Percentiles rank a stretch among this genome's conserved stretches.
phyloP scores from a whole-genome alignment of 2,888 invertebrate species.

The Baccha elongata region DNA sequence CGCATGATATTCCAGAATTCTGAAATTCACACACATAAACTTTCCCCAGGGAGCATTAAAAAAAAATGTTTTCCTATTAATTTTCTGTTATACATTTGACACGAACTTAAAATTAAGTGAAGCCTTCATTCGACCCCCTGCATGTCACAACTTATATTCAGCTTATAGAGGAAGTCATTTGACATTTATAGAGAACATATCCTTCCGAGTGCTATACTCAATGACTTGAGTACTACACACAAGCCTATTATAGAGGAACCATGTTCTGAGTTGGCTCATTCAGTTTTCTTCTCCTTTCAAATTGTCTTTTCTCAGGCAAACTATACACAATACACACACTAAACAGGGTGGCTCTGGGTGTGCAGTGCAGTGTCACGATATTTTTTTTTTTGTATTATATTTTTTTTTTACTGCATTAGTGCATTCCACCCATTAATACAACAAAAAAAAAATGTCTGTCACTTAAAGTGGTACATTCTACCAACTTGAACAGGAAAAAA shows the following conservation, averaged over 20 bases:
- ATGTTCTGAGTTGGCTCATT: conserved; percentile 27
- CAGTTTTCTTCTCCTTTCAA: conserved; percentile 25
- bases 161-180: conserved; percentile 67
- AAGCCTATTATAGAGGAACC: conserved; percentile 29
- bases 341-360: neutral
- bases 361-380: conserved; percentile 35
- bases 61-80: conserved; percentile 20
- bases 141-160: conserved; percentile 13
- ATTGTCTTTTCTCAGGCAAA: conserved; percentile 37
- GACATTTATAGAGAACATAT: conserved; percentile 63
- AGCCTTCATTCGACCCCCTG: conserved; percentile 3
- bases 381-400: conserved; percentile 12
- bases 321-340: neutral
- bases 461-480: conserved; percentile 39
- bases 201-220: conserved; percentile 58
- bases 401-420: conserved; percentile 31
- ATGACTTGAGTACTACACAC: conserved; percentile 30
- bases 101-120: conserved; percentile 45
- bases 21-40: conserved; percentile 12
- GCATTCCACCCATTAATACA: conserved; percentile 46
- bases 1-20: conserved; percentile 44
- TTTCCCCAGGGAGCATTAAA: neutral
- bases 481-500: conserved; percentile 6
- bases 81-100: conserved; percentile 41
- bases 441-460: conserved; percentile 29